Percentiles rank a stretch among this genome's conserved stretches.
These are phyloP conservation scores for Dasysyrphus albostriatus DNA, from an alignment of 2,888 invertebrate genomes.

Conservation along the genomic window DNA sequence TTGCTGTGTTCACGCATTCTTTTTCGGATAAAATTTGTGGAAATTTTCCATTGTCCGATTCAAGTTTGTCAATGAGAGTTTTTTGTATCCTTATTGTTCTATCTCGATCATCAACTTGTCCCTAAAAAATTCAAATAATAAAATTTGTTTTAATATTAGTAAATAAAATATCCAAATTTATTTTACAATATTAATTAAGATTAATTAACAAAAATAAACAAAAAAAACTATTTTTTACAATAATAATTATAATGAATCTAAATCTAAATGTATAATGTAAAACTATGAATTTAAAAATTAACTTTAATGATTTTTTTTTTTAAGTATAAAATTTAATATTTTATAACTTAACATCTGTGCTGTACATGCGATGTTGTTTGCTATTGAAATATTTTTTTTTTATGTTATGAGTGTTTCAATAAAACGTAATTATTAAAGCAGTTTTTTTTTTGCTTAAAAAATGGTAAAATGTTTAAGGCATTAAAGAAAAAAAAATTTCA, in stretches of 20 bases:
- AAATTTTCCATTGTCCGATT: slow-evolving; percentile 81
- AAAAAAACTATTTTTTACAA: slow-evolving; percentile 47
- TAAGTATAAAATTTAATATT: slow-evolving; percentile 15
- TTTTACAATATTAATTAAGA: slow-evolving; percentile 50
- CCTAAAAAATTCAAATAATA: slow-evolving; percentile 82
- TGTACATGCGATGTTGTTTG: slow-evolving; percentile 68
- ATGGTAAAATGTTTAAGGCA: slow-evolving; percentile 15
- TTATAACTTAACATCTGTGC: slow-evolving; percentile 63
- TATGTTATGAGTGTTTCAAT: slow-evolving; percentile 23
- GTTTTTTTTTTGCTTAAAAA: not conserved
- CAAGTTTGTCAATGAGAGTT: slow-evolving; percentile 88
- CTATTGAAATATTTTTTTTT: not conserved
- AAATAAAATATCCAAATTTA: not conserved
- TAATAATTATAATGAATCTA: slow-evolving; percentile 42
- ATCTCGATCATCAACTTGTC: slow-evolving; percentile 94
- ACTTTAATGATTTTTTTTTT: not conserved
- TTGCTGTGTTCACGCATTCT: slow-evolving; percentile 91
- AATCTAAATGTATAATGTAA: slow-evolving; percentile 28
- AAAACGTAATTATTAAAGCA: slow-evolving; percentile 1
- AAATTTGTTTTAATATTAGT: slow-evolving; percentile 12
- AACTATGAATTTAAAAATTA: slow-evolving; percentile 34
- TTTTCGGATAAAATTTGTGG: slow-evolving; percentile 83
- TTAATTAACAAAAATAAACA: slow-evolving; percentile 42
- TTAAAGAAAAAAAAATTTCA: slow-evolving; percentile 17
- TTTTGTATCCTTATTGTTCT: slow-evolving; percentile 92